Percentiles rank a stretch among this genome's conserved stretches.
Conservation (phyloP, 2,888 invertebrate genomes). For the Cacoxenus indagator region DNA sequence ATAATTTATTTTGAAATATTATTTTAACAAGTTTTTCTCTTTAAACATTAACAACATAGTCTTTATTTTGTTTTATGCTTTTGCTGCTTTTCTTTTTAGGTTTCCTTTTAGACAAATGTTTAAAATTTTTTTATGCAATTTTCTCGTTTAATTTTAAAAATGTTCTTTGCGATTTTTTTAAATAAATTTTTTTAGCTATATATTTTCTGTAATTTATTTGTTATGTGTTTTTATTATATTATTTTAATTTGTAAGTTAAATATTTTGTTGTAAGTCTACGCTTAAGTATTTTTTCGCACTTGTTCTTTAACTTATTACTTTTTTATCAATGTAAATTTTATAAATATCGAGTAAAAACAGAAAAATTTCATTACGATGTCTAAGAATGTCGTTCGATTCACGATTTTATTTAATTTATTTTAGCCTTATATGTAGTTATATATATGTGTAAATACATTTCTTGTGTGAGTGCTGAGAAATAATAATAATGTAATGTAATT, state of each 20-base stretch:
- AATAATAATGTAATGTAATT: conserved; percentile 44
- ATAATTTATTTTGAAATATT: conserved; percentile 68
- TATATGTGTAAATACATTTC: conserved; percentile 26
- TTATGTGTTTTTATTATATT: conserved; percentile 40
- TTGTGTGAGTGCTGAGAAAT: conserved; percentile 50
- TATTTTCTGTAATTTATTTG: conserved; percentile 27
- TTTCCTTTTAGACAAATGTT: conserved; percentile 53
- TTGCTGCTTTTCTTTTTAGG: conserved; percentile 47
- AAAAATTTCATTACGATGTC: conserved; percentile 44
- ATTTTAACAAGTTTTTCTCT: conserved; percentile 71
- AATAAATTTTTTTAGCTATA: conserved; percentile 41
- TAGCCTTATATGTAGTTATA: conserved; percentile 35
- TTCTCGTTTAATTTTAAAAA: conserved; percentile 45
- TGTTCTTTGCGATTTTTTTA: conserved; percentile 36
- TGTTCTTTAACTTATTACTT: background rate
- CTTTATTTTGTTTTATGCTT: conserved; percentile 49
- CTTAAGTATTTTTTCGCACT: conserved; percentile 30
- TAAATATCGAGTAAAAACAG: conserved; percentile 55
- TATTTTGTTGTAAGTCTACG: conserved; percentile 44
- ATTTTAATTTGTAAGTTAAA: conserved; percentile 28
- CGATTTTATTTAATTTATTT: conserved; percentile 33
- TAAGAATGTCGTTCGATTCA: conserved; percentile 31
- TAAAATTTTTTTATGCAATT: conserved; percentile 53
- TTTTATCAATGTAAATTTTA: conserved; percentile 46
- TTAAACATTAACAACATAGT: conserved; percentile 72